Base-by-base conservation (phyloP, 2,797 vertebrate genomes). In the Acrocephalus scirpaceus region DNA sequence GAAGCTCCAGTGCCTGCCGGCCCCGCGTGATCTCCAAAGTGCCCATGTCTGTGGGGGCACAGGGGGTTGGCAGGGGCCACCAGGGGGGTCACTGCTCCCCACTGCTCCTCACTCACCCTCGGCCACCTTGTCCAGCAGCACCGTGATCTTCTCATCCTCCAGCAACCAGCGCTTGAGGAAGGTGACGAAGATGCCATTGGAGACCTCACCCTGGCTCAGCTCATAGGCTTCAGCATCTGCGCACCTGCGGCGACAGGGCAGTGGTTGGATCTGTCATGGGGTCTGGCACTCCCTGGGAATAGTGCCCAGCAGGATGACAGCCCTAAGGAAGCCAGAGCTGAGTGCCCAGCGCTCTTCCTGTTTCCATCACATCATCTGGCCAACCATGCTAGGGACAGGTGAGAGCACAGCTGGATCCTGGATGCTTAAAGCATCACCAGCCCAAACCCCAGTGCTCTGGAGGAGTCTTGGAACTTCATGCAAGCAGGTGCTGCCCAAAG, bases 221-320 rank as follows among this genome's bases (percentile, higher is more conserved):
- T 99, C 99, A 22, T 98, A 99, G 7, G 98, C 99, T 95, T 99
- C 98, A 0, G 98, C 98, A 2, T 99, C 99, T 0, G 97, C 98
- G 0, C 98, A 99, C 90, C 99, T 99, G 85, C 0, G 0, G 66
- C 19, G 12, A 67, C 2, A 25, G n/a, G 38, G 14, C 73, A 70
- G 38, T 2, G 5, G 23, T 2, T 2, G 6, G 25, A 62, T 73
- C 62, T 7, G 7, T 3, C 2, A 0, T 5, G 47, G 60, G 56
- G 64, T 73, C 40, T 7, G 1, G 51, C 42, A 3, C 36, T 53
- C 16, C 57, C 42, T 2, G 1, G 58, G 58, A 92, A 51, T 8
- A 5, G 6, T 38, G 2, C 13, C 25, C 29, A 19, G 19, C 1
- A 2, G 38, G n/a, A 27, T 1, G 1, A 47, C 15, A 88, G 25